Evolutionary conservation across 2,888 invertebrate genomes (phyloP), one percentile per base, ranked within the genome.

Genomic region (Lamellibrachia columna): DNA sequence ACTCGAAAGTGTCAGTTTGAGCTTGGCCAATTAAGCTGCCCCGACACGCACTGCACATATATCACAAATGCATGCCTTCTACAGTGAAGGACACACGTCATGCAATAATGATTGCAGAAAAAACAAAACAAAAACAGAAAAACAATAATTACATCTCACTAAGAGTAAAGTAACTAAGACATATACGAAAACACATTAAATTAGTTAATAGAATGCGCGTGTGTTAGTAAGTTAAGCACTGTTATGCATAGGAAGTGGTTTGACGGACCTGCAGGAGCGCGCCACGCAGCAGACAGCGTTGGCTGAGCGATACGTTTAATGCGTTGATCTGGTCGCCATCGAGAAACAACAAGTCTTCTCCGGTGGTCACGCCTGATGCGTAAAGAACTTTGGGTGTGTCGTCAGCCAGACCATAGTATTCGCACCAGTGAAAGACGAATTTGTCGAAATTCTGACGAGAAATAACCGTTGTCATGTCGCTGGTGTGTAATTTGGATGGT

Each of bases 391-490:
- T 15, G 22, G 75, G 22, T 22, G 75, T 75, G 15, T 75, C 75
- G 22, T 75, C 75, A n/a, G 75, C 75, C 75, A 75, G 75, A n/a
- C 75, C 75, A 22, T 75, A 75, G 75, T 75, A 75, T 15, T 75
- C 75, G 75, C 75, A 75, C 75, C 75, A 75, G 75, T 75, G 75
- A n/a, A 75, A 75, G 15, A 75, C 75, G 75, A 75, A 75, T n/a
- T 75, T 75, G 75, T 75, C 75, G 75, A 75, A 75, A 22, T 75
- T 11, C 75, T 75, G 75, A 22, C 75, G 75, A 75, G 75, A 75
- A 75, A 75, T 75, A 6, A 75, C 75, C 75, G 75, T 75, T 15
- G 75, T 75, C 75, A 75, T 75, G 75, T 11, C 75, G 11, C 15
- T 22, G 6, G 15, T 15, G 4, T 4, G 75, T 22, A 1, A 22